phyloP scores from a whole-genome alignment of 1,140 invertebrate species.

The Piezodorus guildinii region DNA sequence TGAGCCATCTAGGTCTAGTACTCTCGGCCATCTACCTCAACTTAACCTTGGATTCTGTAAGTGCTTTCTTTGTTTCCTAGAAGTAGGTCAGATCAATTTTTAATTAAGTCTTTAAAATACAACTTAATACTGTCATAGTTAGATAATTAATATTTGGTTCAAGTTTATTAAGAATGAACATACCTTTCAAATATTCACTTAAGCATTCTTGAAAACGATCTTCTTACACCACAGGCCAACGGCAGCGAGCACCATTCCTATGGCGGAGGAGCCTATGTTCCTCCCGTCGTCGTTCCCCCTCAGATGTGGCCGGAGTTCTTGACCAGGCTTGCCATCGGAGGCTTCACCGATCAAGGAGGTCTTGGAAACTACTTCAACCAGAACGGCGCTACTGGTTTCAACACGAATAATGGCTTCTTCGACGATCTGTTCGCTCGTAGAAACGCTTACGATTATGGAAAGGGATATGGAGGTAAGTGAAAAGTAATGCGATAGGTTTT shows the following conservation, averaged over 20 bases:
- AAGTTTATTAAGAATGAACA: too few species aligned
- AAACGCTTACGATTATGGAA: slow-evolving; percentile 28
- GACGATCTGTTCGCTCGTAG: slow-evolving; percentile 24
- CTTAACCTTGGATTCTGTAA: slow-evolving; percentile 1
- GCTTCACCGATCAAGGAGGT: not conserved
- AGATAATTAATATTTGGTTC: too few species aligned
- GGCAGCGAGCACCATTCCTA: slow-evolving; percentile 6
- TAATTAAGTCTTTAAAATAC: too few species aligned
- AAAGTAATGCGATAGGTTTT: too few species aligned
- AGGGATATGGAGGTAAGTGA: slow-evolving; percentile 27
- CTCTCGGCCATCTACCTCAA: slow-evolving; percentile 1
- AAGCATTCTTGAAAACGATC: too few species aligned
- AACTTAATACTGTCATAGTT: too few species aligned
- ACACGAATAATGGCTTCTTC: slow-evolving; percentile 26
- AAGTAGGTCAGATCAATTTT: too few species aligned
- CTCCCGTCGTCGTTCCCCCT: not conserved
- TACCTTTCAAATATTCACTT: too few species aligned
- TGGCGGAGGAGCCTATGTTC: not conserved
- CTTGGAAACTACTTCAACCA: not conserved
- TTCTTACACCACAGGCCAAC: not conserved
- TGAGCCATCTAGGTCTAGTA: not conserved
- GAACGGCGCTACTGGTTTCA: slow-evolving; percentile 21
- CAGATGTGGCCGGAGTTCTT: not conserved
- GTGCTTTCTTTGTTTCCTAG: not conserved
- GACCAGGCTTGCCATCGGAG: not conserved